phyloP scores from a whole-genome alignment of 2,797 vertebrate genomes.

The Etheostoma perlongum region DNA sequence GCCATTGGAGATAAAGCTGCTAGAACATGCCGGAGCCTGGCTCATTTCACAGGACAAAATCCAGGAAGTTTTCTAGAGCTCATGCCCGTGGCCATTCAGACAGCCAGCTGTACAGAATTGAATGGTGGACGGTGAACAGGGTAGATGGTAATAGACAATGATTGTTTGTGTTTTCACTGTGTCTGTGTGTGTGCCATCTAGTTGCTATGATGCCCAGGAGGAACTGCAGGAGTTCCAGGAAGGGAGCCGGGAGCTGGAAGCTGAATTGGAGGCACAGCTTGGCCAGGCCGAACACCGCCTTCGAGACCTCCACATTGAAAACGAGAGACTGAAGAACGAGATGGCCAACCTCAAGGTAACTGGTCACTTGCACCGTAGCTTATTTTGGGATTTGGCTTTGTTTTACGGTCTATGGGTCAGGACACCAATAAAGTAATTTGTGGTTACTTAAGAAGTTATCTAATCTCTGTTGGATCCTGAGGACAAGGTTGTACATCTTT shows the following conservation, averaged over 20 bases:
- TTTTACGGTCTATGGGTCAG: not conserved
- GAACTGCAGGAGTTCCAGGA: conserved; percentile 98
- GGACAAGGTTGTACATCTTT: conserved; percentile 42
- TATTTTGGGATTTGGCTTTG: not conserved
- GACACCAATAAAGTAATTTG: conserved; percentile 30
- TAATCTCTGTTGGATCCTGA: conserved; percentile 40
- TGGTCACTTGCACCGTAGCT: not conserved
- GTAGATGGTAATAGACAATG: conserved; percentile 33
- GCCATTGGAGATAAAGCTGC: conserved; percentile 41
- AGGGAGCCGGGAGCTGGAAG: conserved; percentile 96
- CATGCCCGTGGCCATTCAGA: conserved; percentile 28
- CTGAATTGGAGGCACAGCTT: conserved; percentile 96
- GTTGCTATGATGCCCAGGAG: conserved; percentile 95
- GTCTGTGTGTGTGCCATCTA: conserved; percentile 62
- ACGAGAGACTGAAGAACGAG: conserved; percentile 95
- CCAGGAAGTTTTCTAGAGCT: conserved; percentile 60
- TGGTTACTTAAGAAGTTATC: conserved; percentile 51
- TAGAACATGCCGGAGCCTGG: conserved; percentile 58
- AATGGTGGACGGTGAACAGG: conserved; percentile 37
- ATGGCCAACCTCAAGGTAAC: conserved; percentile 92
- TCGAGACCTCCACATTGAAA: conserved; percentile 94
- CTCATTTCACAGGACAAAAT: conserved; percentile 61
- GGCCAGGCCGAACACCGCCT: conserved; percentile 95
- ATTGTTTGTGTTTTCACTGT: conserved; percentile 29
- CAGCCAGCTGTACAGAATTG: conserved; percentile 40